A percentile compares a stretch with the other conserved stretches of the same genome.
Conservation (phyloP, 2,113 vertebrate species). For the Paramisgurnus dabryanus region DNA sequence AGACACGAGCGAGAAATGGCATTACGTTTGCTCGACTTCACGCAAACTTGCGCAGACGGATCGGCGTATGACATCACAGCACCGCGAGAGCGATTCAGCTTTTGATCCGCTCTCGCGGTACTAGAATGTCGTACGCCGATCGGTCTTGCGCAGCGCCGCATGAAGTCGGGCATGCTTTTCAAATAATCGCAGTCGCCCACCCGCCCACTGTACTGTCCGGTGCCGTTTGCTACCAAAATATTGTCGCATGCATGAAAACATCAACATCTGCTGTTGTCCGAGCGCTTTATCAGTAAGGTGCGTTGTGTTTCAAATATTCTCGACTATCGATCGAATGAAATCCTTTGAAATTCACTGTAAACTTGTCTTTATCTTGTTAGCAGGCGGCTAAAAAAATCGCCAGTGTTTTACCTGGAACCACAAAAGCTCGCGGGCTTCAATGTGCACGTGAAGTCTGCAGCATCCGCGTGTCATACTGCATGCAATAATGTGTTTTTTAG, state of each 20-base stretch:
- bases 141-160: too few species aligned
- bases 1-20: slow-evolving; percentile 21
- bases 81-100: too few species aligned
- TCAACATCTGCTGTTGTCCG: not conserved
- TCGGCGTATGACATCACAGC: too few species aligned
- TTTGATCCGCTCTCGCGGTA: too few species aligned
- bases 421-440: slow-evolving; percentile 33
- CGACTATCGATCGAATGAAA: not conserved
- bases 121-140: too few species aligned
- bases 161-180: slow-evolving; percentile 14
- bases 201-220: slow-evolving; percentile 1
- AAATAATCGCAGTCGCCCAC: slow-evolving; percentile 43
- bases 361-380: slow-evolving; percentile 35
- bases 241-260: slow-evolving; percentile 35
- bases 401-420: slow-evolving; percentile 31
- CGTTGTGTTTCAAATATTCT: slow-evolving; percentile 3
- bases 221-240: slow-evolving; percentile 41
- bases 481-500: not conserved
- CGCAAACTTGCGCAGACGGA: too few species aligned
- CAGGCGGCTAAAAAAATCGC: slow-evolving; percentile 32
- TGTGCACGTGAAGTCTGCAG: not conserved
- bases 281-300: slow-evolving; percentile 36
- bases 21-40: not conserved
- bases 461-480: slow-evolving; percentile 1
- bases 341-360: slow-evolving; percentile 8